Evolutionary conservation across 2,113 vertebrate species (phyloP), one percentile per base, ranked within the genome.

Genomic region (Himantopus leucocephalus): DNA sequence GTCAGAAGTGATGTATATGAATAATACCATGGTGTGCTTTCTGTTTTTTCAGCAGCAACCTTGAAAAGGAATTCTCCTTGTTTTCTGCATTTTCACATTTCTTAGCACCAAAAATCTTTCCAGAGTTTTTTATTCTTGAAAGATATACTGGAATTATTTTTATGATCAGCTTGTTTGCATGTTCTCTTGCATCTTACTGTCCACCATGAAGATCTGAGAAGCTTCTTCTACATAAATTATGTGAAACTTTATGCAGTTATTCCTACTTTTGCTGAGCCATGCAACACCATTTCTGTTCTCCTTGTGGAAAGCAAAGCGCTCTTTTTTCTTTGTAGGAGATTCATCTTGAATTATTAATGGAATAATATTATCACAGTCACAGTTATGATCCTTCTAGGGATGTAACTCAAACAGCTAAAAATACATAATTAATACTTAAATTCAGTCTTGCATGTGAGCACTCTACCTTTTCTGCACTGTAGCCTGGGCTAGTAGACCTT

Each of bases 1-100:
- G 78, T 93, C 90, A 95, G 32, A 93, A 94, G 18, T 71, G 27
- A 85, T 78, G 34, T 80, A 76, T 94, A 80, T 67, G 45, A 86
- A 58, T 93, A 85, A 68, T 68, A 79, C 5, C 19, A 6, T 43
- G 8, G 5, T 89, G 62, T 68, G 23, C 16, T 78, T 97, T 94
- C 74, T 92, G 43, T 77, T 84, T 50, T 68, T 93, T 92, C 71
- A 90, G 20, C 64, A 90, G 45, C 30, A 87, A n/a, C 53, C 39
- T 82, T 70, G 58, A 74, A 89, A 89, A 84, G 21, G 9, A 67
- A 6, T 87, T 81, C 78, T 70, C n/a, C 47, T 72, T 89, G 41
- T 91, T 94, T 64, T 58, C 53, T 76, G 34, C 34, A 41, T 90
- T 88, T 92, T 92, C 66, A 81, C 10, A 20, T 71, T 94, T 79